Conservation (phyloP, 2,113 vertebrate species). For the Tachycineta bicolor region DNA sequence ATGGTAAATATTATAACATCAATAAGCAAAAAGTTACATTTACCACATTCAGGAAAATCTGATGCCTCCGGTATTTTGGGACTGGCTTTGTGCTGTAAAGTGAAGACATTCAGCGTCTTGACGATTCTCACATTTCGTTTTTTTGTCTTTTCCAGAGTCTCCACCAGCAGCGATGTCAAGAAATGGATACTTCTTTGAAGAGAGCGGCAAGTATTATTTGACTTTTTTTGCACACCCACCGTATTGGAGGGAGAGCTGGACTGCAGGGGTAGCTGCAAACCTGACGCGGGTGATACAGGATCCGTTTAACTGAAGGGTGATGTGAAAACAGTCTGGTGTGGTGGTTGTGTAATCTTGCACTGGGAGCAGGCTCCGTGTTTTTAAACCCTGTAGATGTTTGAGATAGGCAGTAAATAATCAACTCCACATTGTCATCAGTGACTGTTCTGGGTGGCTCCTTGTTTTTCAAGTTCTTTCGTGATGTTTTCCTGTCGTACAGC, state of each 20-base stretch:
- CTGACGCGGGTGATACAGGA: background rate
- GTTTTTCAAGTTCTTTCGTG: conserved; percentile 16
- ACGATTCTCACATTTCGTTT: background rate
- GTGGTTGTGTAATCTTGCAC: background rate
- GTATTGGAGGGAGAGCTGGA: background rate
- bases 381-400: background rate
- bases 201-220: conserved; percentile 82
- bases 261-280: background rate
- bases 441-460: conserved; percentile 46
- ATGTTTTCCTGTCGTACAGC: background rate
- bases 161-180: conserved; percentile 79
- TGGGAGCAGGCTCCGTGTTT: background rate
- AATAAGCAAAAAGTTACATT: background rate
- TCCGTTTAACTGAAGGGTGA: background rate
- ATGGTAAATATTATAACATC: background rate
- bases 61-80: background rate
- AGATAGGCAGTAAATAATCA: conserved; percentile 27
- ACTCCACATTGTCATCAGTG: background rate
- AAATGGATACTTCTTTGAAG: conserved; percentile 86
- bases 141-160: conserved; percentile 50
- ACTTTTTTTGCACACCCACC: background rate
- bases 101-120: background rate
- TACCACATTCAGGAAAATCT: background rate
- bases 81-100: background rate
- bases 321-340: background rate